Base-by-base conservation (phyloP, 1,140 invertebrate genomes). In the Heliothis subflexa region DNA sequence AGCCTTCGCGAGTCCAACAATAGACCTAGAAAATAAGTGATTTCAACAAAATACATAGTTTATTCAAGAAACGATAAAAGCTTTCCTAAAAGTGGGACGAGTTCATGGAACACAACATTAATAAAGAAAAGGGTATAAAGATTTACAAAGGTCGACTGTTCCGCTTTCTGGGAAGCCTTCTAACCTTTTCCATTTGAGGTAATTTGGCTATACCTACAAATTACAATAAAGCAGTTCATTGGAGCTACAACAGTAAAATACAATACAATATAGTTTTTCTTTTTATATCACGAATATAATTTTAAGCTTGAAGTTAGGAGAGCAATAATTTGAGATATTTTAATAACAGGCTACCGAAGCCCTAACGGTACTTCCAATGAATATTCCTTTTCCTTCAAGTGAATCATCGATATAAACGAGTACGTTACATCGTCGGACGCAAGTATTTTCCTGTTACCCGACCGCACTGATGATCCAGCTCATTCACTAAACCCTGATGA, bases 171-270 rank as follows among this genome's bases (percentile, higher is more conserved):
- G 55, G 25, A 71, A 40, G 28, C 3, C 50, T 16, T 71, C 55
- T 71, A 71, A 71, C 68, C 68, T 71, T 71, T 71, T 18, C 40
- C 61, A 64, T 64, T 64, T 55, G 11, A 55, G 45, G 50, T 52
- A 68, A 52, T 52, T 68, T 70, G 28, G 45, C 47, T 18, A 52
- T 68, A 50, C n/a, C n/a, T n/a, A n/a, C 64, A 45, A 13, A n/a
- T n/a, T 64, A 64, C 61, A 64, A 47, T 21, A 21, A 21, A 66
- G 21, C 47, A 21, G 18, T 66, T 16, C 61, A 16, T 14, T 64
- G 33, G 40, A n/a, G 5, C 33, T 9, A 21, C n/a, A 47, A 66
- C 40, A 66, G 5, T 40, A 12, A 66, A 47, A 21, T 45, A 45
- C 33, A 18, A 14, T 11, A 55, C 2, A 18, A 55, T 9, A 18